Conservation (phyloP, 2,797 vertebrate species). For the Macropus fuliginosus region DNA sequence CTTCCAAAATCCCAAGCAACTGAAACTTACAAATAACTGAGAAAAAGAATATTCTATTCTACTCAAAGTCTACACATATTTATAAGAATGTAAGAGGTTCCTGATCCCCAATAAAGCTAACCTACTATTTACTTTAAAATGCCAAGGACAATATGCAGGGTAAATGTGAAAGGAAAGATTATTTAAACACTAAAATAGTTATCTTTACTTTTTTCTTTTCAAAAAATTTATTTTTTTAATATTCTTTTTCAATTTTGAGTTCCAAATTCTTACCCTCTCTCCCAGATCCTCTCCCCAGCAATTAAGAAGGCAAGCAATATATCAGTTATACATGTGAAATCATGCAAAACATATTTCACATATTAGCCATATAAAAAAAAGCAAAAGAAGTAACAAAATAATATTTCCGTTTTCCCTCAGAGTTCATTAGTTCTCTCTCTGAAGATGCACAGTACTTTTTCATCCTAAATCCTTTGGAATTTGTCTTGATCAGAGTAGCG, state of each 20-base stretch:
- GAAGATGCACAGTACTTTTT: not conserved
- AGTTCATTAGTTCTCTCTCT: not conserved
- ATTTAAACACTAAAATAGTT: constrained; percentile 69
- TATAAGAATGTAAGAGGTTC: constrained; percentile 17
- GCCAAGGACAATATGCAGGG: constrained; percentile 27
- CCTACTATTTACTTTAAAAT: constrained; percentile 12
- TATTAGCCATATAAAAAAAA: not conserved
- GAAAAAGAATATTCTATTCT: not conserved
- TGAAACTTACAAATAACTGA: constrained; percentile 17
- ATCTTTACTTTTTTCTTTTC: constrained; percentile 1
- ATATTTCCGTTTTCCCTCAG: not conserved
- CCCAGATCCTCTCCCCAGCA: not conserved
- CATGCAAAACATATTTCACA: not conserved
- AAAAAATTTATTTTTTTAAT: not conserved
- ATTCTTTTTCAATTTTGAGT: not conserved
- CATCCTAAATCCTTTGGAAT: not conserved
- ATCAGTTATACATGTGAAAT: not conserved
- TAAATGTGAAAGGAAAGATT: constrained; percentile 64
- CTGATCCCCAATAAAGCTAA: constrained; percentile 41
- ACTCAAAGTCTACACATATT: constrained; percentile 20
- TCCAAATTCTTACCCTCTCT: not conserved
- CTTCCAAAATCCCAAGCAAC: not conserved
- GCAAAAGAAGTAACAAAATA: not conserved
- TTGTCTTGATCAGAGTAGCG: not conserved
- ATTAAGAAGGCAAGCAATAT: not conserved